Base-by-base conservation (phyloP, 2,888 invertebrate species). In the Diplolepis rosae region DNA sequence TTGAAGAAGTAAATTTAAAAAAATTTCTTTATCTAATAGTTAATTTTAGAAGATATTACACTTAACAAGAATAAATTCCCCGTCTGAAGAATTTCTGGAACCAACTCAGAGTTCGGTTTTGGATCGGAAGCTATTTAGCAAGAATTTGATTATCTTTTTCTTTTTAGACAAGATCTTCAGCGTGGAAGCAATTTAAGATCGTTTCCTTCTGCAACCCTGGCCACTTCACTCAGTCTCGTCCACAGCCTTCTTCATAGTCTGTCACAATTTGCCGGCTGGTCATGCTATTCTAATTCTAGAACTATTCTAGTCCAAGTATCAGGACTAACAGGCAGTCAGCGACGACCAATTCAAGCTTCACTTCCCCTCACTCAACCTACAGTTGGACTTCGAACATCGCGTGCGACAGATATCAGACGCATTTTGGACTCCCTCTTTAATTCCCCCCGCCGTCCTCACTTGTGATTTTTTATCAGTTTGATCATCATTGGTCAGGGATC, bases 371-470 rank as follows among this genome's bases (percentile, higher is more conserved):
- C 72, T 75, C 71, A 75, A 70, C 72, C 71, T 77, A 75, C 85
- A 86, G 86, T 85, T 80, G 81, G 77, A 78, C 77, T 76, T 80
- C 83, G 85, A 75, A 76, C 77, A 76, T 81, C 84, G 85, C 76
- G 77, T 83, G 82, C 82, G 81, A 76, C 81, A 80, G 82, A 82
- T 84, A 84, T 80, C 76, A 73, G 71, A 18, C 70, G 68, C 65
- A 66, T 70, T 77, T 74, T 68, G 56, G 68, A 65, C 72, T 78
- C 68, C 67, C 69, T 73, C 48, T 75, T 51, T 39, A 42, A 7
- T 15, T 28, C 39, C n/a, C 56, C 27, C 48, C 28, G n/a, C n/a
- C n/a, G n/a, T n/a, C 11, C n/a, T 7, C 30, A 18, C 22, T 24
- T 32, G 11, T 7, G 32, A 6, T 13, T 4, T 13, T 68, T 42